Evolutionary conservation across 2,797 vertebrate species (phyloP), one percentile per base, ranked within the genome.

Genomic region (Bradypodion pumilum): DNA sequence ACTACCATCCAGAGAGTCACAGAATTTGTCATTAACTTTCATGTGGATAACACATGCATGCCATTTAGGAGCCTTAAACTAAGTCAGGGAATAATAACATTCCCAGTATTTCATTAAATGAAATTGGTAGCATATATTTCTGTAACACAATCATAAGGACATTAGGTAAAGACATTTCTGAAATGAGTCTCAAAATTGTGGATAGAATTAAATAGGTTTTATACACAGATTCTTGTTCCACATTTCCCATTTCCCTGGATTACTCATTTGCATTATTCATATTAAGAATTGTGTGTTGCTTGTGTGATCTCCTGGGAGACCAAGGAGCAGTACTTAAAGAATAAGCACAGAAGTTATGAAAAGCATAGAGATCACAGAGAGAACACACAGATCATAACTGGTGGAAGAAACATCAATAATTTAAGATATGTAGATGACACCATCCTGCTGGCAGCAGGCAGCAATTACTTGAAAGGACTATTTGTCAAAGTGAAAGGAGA

Each of bases 21-120:
- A 42, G 65, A 81, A 77, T 49, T 80, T 88, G 69, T 76, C 40
- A 81, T 90, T 87, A 87, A 83, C 69, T 37, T 88, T 79, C 52
- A 62, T 85, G 65, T 62, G 44, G 32, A 59, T 87, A 80, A 79
- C 27, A 75, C 59, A 74, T 56, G 27, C 35, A 65, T 0, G 2
- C n/a, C 44, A 62, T 81, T 76, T 85, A 85, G 7, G 42, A 80
- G 15, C 40, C 60, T 76, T 89, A 79, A 84, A 79, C 70, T 70
- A 77, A 74, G 42, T 82, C 46, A 7, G 74, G 74, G 59, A 87
- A 78, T 44, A 82, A 63, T 29, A 73, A 49, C 65, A 86, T 62
- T 74, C 21, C 79, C 78, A 79, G 72, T 16, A 62, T 91, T 87
- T 80, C 56, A 79, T 86, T 87, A 86, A 74, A 44, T 29, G 70